phyloP scores from a whole-genome alignment of 2,113 vertebrate genomes.

The Cheilinus undulatus region DNA sequence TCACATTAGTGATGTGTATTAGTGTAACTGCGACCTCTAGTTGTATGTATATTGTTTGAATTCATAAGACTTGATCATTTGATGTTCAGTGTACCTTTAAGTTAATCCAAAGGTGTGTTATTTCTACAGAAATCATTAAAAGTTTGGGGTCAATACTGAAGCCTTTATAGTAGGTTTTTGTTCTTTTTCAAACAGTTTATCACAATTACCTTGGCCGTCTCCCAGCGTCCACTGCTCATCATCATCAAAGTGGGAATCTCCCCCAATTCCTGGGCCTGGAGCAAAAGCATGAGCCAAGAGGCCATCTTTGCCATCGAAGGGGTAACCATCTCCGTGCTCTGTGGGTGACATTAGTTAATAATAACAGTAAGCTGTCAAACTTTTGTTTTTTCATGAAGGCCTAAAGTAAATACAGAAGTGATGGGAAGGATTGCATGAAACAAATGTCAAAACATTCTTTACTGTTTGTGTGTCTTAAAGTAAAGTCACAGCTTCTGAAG shows the following conservation, averaged over 20 bases:
- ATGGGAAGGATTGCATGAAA: not conserved
- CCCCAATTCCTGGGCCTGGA: slow-evolving; percentile 92
- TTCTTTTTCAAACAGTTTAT: not conserved
- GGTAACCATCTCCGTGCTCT: slow-evolving; percentile 98
- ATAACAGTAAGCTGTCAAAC: too few relatives aligned
- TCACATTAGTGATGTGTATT: not conserved
- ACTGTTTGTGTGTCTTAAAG: not conserved
- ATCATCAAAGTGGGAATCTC: slow-evolving; percentile 98
- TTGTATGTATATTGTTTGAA: not conserved
- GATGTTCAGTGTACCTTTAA: too few relatives aligned
- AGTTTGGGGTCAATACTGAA: too few relatives aligned
- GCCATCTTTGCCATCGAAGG: slow-evolving; percentile 97
- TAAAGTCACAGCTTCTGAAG: not conserved
- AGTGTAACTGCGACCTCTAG: not conserved
- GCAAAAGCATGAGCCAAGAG: slow-evolving; percentile 98
- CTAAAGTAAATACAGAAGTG: not conserved
- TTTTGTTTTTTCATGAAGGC: too few relatives aligned
- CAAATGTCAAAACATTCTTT: not conserved
- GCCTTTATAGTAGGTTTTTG: not conserved
- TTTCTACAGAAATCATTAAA: not conserved
- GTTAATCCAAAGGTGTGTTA: too few relatives aligned
- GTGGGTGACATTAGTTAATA: slow-evolving; percentile 66
- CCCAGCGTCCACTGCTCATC: slow-evolving; percentile 98
- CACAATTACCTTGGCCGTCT: slow-evolving; percentile 92
- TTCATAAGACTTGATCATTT: not conserved